Evolutionary conservation across 2,113 vertebrate genomes (phyloP), one percentile per base, ranked within the genome.

Genomic region (Machaerirhynchus nigripectus): DNA sequence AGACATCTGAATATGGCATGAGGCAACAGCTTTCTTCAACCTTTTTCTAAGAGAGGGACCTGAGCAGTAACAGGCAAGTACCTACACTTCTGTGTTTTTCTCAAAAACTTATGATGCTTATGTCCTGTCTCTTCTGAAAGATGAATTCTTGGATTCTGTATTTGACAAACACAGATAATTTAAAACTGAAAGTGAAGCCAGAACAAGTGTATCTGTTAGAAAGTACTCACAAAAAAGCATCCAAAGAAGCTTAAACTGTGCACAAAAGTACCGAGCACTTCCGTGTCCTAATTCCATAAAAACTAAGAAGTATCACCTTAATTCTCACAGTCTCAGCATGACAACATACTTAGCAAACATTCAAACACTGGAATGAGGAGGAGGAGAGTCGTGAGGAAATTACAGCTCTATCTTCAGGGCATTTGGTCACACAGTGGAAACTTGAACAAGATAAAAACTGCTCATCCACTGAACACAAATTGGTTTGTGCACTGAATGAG

Each of bases 301-400:
- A 92, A 53, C 35, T 93, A 78, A 73, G 79, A 96, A 88, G 6
- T 86, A 83, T 28, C 92, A 93, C 70, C 79, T 90, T 71, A 81
- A 91, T 60, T 91, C 87, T 85, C 88, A 78, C 55, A 71, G 49
- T n/a, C 74, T 79, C 69, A 64, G 69, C 69, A 73, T 9, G 46
- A 65, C 22, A 71, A 70, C 13, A 46, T 20, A 65, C 49, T 91
- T 13, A 56, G 37, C 74, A 94, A 96, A 90, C 63, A 93, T n/a
- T 77, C 35, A 80, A 65, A 83, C 79, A 46, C 46, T 64, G n/a
- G 16, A 73, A 90, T 44, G 46, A 92, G 64, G 46, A 93, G 71
- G 76, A 94, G 61, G 8, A 91, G 30, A 95, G 55, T 93, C 26
- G 44, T 61, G 33, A 93, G 33, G 50, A 90, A 93, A 94, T 61